Percentiles rank a stretch among this genome's conserved stretches.
phyloP scores from a whole-genome alignment of 2,113 vertebrate genomes.

The Hyperoodon ampullatus region DNA sequence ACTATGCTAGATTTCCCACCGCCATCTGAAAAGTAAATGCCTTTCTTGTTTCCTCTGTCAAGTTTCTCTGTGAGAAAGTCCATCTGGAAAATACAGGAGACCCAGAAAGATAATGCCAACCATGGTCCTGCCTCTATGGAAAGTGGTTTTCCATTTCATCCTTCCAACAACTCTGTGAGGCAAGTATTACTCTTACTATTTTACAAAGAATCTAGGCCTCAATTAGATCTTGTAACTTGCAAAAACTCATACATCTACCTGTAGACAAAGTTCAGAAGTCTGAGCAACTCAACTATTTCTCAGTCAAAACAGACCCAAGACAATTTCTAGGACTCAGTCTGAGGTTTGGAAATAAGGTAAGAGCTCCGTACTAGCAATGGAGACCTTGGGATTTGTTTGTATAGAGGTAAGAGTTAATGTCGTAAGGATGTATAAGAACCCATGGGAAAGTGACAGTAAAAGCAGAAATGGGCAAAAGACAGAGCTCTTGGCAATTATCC shows the following conservation, averaged over 20 bases:
- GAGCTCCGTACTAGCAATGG: not conserved
- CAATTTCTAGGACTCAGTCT: not conserved
- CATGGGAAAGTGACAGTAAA: not conserved
- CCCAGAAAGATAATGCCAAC: too few relatives aligned
- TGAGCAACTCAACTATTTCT: not conserved
- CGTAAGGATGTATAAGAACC: not conserved
- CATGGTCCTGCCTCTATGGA: too few relatives aligned
- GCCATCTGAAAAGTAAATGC: not conserved
- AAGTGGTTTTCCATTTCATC: not conserved
- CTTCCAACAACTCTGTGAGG: not conserved
- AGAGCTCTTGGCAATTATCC: not conserved
- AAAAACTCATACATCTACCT: not conserved
- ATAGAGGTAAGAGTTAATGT: not conserved
- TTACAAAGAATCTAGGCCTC: not conserved
- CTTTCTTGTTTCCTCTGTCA: not conserved
- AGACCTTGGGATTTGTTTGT: not conserved
- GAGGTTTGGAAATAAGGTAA: not conserved
- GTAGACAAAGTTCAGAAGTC: not conserved
- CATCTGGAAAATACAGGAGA: too few relatives aligned
- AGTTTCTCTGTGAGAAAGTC: not conserved
- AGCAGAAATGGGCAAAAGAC: not conserved
- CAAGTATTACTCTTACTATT: not conserved
- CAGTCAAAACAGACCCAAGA: not conserved
- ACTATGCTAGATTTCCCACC: not conserved
- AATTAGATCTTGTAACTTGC: not conserved